Evolutionary conservation across 2,888 invertebrate species (phyloP), one percentile per base, ranked within the genome.

Genomic region (Drosophila planitibia): DNA sequence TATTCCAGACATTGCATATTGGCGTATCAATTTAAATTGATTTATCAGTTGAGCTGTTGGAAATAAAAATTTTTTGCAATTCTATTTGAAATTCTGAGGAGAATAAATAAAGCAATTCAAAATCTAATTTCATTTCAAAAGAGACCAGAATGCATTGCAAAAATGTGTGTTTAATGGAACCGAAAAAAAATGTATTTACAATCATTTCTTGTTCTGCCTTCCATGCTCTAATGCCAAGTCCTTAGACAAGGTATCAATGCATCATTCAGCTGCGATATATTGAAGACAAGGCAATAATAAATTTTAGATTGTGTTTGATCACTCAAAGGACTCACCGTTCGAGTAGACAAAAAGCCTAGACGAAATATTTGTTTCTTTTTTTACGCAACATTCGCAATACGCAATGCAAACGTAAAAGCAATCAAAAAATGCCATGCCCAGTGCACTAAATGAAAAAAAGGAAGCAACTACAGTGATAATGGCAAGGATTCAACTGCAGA

Each of bases 391-490:
- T 66, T 63, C 77, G 35, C 37, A 67, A 58, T 54, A 54, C 61
- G 79, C 90, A 87, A 82, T 85, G 82, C 84, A 79, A 86, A 90
- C 81, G 81, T 70, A 82, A 86, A 86, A 90, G 83, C 85, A 86
- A 86, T 86, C 85, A 88, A 88, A 88, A 86, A 89, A 86, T 86
- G 81, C 90, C 85, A 82, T 71, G 78, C 33, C 64, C 78, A 71
- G 67, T 79, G 73, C 76, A 63, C 30, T 58, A 57, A 25, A 47
- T 49, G 39, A 10, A 35, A 28, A 12, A 41, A 53, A 25, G 52
- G 52, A 57, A 14, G 41, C 54, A 60, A 41, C 70, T 70, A 44
- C 57, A 74, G 61, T 81, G 85, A 88, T 89, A 89, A 90, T 86
- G 76, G 80, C 72, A 68, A 61, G 60, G 33, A 58, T 70, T 61